Evolutionary conservation across 2,113 vertebrate genomes (phyloP).

Genomic region (Pterophyllum scalare): DNA sequence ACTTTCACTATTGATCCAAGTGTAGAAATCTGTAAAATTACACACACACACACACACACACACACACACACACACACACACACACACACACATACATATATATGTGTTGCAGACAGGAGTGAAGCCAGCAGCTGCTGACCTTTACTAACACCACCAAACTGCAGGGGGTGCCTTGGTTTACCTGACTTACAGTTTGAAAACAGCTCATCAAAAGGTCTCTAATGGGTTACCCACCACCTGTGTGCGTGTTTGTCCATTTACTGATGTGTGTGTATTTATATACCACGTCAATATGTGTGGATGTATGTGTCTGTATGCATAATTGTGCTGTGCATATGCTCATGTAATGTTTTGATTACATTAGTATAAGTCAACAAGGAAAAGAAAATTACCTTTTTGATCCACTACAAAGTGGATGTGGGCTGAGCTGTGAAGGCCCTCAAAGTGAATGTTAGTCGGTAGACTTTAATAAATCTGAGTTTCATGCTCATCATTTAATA

Average conservation of each 20-base stretch:
- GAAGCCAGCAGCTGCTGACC: constrained; percentile 72
- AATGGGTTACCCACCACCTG: constrained; percentile 61
- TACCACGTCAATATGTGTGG: not conserved
- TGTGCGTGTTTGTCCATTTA: constrained; percentile 26
- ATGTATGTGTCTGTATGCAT: constrained; percentile 3
- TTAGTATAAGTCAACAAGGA: constrained; percentile 44
- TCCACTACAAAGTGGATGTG: constrained; percentile 46
- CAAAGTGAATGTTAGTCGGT: constrained; percentile 41
- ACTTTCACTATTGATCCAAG: constrained; percentile 37
- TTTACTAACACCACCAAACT: constrained; percentile 64
- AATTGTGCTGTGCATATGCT: not conserved
- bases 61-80: too few species aligned
- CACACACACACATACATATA: too few species aligned
- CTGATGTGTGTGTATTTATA: constrained; percentile 1
- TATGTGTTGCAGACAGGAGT: constrained; percentile 18
- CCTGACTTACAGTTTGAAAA: constrained; percentile 67
- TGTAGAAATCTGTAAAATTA: constrained; percentile 43
- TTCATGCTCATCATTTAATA: constrained; percentile 61
- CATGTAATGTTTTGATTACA: constrained; percentile 32
- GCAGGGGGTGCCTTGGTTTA: constrained; percentile 60
- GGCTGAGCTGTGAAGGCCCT: constrained; percentile 31
- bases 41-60: too few species aligned
- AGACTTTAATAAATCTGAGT: constrained; percentile 32
- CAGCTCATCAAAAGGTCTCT: constrained; percentile 72
- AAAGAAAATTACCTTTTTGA: constrained; percentile 61